Base-by-base conservation (phyloP, 2,888 invertebrate species). In the Azorinus chamasolen region DNA sequence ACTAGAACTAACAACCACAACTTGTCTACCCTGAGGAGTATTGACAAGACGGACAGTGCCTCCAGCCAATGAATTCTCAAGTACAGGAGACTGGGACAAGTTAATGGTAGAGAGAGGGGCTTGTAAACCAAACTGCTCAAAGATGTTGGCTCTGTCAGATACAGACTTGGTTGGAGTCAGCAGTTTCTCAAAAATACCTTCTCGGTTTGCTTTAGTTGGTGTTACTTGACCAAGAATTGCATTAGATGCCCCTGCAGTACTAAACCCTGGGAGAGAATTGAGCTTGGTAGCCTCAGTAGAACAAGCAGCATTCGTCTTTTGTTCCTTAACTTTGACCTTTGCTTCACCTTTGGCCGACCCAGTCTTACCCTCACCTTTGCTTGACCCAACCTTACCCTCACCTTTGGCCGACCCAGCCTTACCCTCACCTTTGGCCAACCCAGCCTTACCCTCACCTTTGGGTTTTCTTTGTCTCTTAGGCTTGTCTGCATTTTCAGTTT, bases 71-170 rank as follows among this genome's bases (percentile, higher is more conserved):
- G 64, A 66, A 45, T 41, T 76, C 14, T 62, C 41, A 3, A 63
- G 20, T 25, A 75, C 12, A n/a, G 54, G 57, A 12, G 46, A 20
- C 20, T 63, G 70, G 20, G 65, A n/a, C 32, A 59, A 12, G 20
- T 59, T 59, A n/a, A 59, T 45, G 20, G 59, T 45, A 20, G 12
- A 25, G 10, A 45, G 58, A 0, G 63, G 63, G 10, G 43, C 24
- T 24, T 70, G 76, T 18, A 68, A n/a, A 53, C 64, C 59, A 66
- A 81, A 81, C 57, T 81, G 77, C 58, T 81, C 81, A 78, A 81
- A 81, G 48, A 81, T 81, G 43, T 81, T 81, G 5, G 77, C 74
- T 48, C 81, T 53, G 62, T 81, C 77, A 39, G 51, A 37, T 18
- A 62, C 59, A 43, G 55, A 63, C 18, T 66, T 50, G 10, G 62